Evolutionary conservation across 1,140 invertebrate species (phyloP), one percentile per base, ranked within the genome.

Genomic region (Ladona fulva): DNA sequence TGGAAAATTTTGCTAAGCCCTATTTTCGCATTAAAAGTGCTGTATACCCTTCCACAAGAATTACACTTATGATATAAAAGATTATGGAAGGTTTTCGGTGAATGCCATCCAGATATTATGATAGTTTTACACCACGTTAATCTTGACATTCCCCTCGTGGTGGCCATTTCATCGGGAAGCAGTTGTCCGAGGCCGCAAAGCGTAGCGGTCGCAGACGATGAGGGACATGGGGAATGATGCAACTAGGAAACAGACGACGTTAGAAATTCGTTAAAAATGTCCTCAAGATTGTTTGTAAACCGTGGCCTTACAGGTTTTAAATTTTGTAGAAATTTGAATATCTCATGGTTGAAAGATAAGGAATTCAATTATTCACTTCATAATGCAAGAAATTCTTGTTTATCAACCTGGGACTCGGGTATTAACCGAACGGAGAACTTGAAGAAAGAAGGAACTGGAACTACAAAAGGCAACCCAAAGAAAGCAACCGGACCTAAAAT

Each of bases 401-500:
- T 37, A 37, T 1, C 29, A 37, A 66, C 52, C 14, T 66, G 14
- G 14, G n/a, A 66, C 52, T 16, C 14, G 14, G 52, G 52, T 16
- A 22, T 66, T 12, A 66, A 12, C n/a, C 3, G 52, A 66, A 66
- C 52, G 14, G 52, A 66, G 14, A 16, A 19, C n/a, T 22, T 16
- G 14, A 66, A 66, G 12, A 66, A 66, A 66, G 52, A 66, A 66
- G 14, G 52, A 6, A 19, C 52, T 6, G 52, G n/a, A 16, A 3
- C 14, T 16, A 5, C 29, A 1, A 78, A 76, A 74, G 42, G 42
- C 14, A 77, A 42, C 7, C 14, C 22, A 16, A 78, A 77, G 75
- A 77, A 24, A 16, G 73, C 29, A 1, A 24, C 16, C 11, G 75
- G 37, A 19, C 76, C 78, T 52, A 76, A 76, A 52, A 79, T 80